A percentile compares a stretch with the other conserved stretches of the same genome.
Evolutionary conservation across 2,797 vertebrate species (phyloP).

Genomic region (Calcarius lapponicus): DNA sequence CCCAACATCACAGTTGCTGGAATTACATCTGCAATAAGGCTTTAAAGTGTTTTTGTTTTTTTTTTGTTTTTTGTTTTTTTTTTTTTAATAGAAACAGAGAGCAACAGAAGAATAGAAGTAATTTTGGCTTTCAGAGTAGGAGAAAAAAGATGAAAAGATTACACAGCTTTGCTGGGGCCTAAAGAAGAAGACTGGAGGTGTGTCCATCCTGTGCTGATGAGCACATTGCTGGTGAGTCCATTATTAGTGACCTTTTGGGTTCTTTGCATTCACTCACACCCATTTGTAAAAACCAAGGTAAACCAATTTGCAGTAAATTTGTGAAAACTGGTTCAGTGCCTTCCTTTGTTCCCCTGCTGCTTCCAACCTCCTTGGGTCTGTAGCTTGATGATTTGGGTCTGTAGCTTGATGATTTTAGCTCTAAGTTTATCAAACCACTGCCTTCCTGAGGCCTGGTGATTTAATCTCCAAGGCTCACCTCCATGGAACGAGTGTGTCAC

Average conservation of each 20-base stretch:
- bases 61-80: neutral
- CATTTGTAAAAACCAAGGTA: neutral
- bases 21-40: slow-evolving; percentile 30
- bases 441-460: neutral
- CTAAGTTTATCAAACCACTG: neutral
- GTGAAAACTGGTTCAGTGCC: neutral
- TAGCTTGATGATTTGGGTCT: neutral
- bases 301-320: neutral
- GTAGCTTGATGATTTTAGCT: neutral
- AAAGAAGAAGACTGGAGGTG: neutral
- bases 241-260: neutral
- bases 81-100: neutral
- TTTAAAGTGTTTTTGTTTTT: neutral
- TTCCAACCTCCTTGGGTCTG: neutral
- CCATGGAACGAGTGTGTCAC: neutral
- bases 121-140: neutral
- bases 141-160: neutral
- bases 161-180: neutral
- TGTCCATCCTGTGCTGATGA: neutral
- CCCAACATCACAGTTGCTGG: neutral
- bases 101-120: neutral
- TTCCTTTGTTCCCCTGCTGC: neutral
- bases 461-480: neutral
- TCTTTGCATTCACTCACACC: neutral
- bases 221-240: neutral